Evolutionary conservation across 2,113 vertebrate species (phyloP).

Genomic region (Corydoras sp.): DNA sequence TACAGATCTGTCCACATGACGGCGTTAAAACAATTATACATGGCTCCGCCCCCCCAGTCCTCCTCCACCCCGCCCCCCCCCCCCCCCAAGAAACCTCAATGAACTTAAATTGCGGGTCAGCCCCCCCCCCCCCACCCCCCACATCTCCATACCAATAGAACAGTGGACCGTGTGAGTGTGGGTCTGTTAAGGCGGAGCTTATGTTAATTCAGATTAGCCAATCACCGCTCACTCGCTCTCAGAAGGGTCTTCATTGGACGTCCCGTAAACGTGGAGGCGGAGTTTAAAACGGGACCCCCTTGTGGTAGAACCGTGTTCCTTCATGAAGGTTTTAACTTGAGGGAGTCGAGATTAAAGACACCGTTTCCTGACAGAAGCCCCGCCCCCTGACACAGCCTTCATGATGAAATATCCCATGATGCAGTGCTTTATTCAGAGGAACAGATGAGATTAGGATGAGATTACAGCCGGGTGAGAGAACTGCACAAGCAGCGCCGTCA

Average conservation of each 20-base stretch:
- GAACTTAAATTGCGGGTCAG: not conserved
- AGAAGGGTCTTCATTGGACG: too few relatives aligned
- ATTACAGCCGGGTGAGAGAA: not conserved
- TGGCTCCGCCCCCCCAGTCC: too few relatives aligned
- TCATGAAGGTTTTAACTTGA: too few relatives aligned
- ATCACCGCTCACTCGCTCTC: not conserved
- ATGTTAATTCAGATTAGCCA: not conserved
- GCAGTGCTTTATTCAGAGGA: too few relatives aligned
- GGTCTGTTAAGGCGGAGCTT: not conserved
- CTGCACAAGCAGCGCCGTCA: not conserved
- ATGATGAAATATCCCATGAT: too few relatives aligned
- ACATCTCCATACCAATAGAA: not conserved
- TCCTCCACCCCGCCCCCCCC: not conserved
- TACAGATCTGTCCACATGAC: conserved; percentile 43
- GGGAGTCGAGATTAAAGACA: too few relatives aligned
- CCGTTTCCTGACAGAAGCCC: too few relatives aligned
- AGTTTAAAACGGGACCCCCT: too few relatives aligned
- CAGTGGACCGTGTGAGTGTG: not conserved
- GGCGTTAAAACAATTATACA: conserved; percentile 34
- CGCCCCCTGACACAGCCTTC: too few relatives aligned
- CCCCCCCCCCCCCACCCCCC: too few relatives aligned
- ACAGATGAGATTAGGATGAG: not conserved
- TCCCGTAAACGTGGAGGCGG: too few relatives aligned
- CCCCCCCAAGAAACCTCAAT: not conserved
- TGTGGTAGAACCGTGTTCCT: too few relatives aligned